phyloP scores from a whole-genome alignment of 1,140 invertebrate species.

The Chymomyza costata region DNA sequence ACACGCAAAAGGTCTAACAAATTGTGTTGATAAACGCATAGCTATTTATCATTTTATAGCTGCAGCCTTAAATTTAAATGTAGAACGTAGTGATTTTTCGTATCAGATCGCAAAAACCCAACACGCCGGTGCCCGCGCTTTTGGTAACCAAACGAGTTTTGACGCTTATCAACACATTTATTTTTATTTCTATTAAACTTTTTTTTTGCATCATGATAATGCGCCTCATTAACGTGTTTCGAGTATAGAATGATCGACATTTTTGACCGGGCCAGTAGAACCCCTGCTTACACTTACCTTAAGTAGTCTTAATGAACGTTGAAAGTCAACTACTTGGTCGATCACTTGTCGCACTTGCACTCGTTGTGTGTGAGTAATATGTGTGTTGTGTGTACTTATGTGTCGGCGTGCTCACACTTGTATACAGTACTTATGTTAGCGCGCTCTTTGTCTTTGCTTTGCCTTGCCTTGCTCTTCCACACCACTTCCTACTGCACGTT shows the following conservation, averaged over 20 bases:
- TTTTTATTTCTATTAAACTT: constrained; percentile 18
- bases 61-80: constrained; percentile 66
- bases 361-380: too few species aligned
- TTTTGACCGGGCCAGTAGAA: constrained; percentile 12
- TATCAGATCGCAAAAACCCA: constrained; percentile 51
- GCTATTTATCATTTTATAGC: constrained; percentile 55
- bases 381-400: too few species aligned
- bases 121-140: constrained; percentile 20
- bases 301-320: constrained; percentile 36
- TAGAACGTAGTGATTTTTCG: constrained; percentile 66
- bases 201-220: constrained; percentile 5
- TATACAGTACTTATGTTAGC: neutral
- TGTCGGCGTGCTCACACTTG: constrained; percentile 4
- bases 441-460: neutral
- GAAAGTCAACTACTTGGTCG: constrained; percentile 29
- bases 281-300: constrained; percentile 38
- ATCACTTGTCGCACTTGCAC: too few species aligned
- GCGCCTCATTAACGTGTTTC: constrained; percentile 31
- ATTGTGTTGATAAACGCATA: neutral
- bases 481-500: neutral
- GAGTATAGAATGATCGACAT: constrained; percentile 28
- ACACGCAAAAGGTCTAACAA: neutral
- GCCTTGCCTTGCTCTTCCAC: constrained; percentile 3
- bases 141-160: neutral
- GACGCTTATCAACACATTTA: constrained; percentile 35